These are phyloP conservation scores for Aphidius ervi DNA, from an alignment of 1,140 invertebrate genomes.

Conservation along the genomic window DNA sequence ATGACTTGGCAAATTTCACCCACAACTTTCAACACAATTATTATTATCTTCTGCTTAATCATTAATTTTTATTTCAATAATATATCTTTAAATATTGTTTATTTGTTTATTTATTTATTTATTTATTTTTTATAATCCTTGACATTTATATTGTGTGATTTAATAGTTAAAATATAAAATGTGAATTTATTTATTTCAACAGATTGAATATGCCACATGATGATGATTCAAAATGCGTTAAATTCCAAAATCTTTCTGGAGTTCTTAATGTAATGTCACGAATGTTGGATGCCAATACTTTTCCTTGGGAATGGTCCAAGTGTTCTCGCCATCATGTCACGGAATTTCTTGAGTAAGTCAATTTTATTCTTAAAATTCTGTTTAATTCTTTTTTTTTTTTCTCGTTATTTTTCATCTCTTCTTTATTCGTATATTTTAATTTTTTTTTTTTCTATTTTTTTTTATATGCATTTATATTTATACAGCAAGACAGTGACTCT, in stretches of 20 bases:
- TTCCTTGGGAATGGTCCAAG: conserved; percentile 87
- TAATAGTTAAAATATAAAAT: conserved; percentile 16
- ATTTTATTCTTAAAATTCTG: background rate
- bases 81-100: conserved; percentile 11
- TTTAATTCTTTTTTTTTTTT: conserved; percentile 2
- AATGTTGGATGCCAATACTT: conserved; percentile 75
- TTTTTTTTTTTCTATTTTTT: conserved; percentile 4
- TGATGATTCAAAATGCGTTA: conserved; percentile 69
- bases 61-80: conserved; percentile 1
- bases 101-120: background rate
- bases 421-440: background rate
- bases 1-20: no score
- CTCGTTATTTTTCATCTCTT: background rate
- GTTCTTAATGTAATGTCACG: conserved; percentile 76
- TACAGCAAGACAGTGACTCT: no score
- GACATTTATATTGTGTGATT: background rate
- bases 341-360: conserved; percentile 84
- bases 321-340: conserved; percentile 80
- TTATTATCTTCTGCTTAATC: no score
- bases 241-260: conserved; percentile 52
- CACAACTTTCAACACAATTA: no score
- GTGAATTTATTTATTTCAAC: background rate
- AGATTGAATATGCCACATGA: conserved; percentile 90
- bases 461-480: background rate
- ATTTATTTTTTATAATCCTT: background rate